Conservation (phyloP, 2,113 vertebrate genomes). For the Tetrax tetrax region DNA sequence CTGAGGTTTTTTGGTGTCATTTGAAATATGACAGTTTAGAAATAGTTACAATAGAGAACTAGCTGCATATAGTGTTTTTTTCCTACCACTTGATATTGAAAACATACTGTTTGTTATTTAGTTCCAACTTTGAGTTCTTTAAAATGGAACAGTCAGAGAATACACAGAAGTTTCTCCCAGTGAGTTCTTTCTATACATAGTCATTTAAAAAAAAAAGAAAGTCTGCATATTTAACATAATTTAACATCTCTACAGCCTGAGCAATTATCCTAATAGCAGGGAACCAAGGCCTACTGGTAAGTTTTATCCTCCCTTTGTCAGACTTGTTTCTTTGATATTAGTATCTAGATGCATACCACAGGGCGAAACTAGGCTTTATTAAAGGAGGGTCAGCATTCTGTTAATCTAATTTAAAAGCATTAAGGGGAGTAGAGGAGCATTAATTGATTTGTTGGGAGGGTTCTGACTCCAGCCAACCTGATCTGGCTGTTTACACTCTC, state of each 20-base stretch:
- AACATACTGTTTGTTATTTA: background rate
- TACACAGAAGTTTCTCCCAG: background rate
- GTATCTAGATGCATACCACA: slow-evolving; percentile 61
- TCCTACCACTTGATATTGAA: background rate
- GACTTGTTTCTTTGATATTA: slow-evolving; percentile 61
- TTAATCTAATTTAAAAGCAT: slow-evolving; percentile 67
- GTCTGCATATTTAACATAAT: slow-evolving; percentile 42
- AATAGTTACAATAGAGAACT: background rate
- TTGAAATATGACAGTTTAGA: background rate
- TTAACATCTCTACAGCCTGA: slow-evolving; percentile 42
- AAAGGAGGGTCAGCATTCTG: slow-evolving; percentile 58
- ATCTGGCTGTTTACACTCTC: slow-evolving; percentile 12
- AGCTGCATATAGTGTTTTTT: background rate
- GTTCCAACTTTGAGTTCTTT: background rate
- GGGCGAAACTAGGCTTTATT: slow-evolving; percentile 6
- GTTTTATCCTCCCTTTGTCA: slow-evolving; percentile 57
- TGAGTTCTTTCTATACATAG: background rate
- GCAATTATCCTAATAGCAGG: slow-evolving; percentile 63
- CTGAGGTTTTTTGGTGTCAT: background rate
- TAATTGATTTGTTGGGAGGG: slow-evolving; percentile 63
- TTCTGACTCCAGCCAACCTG: slow-evolving; percentile 18
- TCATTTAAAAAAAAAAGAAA: background rate
- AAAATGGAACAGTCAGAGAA: background rate
- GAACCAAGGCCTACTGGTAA: slow-evolving; percentile 37
- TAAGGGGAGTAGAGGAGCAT: slow-evolving; percentile 44